These are phyloP conservation scores for Phymorhynchus buccinoides DNA, from an alignment of 1,140 invertebrate species.

Conservation along the genomic window DNA sequence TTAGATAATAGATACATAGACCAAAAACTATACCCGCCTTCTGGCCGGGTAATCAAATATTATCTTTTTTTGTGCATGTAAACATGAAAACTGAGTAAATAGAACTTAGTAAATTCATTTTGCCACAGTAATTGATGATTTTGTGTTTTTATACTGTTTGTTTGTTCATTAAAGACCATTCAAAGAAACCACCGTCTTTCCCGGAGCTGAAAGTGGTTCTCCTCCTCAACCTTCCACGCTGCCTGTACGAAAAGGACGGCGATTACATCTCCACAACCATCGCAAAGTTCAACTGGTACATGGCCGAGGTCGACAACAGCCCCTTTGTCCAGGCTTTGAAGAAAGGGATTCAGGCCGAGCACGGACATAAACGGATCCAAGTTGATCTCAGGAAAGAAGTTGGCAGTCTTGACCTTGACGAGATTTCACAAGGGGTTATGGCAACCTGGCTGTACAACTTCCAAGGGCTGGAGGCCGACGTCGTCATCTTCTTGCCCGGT, in stretches of 20 bases:
- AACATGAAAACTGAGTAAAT: too few relatives aligned
- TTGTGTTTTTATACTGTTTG: too few relatives aligned
- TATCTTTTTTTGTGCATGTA: too few relatives aligned
- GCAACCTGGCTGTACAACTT: conserved; percentile 46
- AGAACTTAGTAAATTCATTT: too few relatives aligned
- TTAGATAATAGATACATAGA: too few relatives aligned
- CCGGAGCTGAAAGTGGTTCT: conserved; percentile 1
- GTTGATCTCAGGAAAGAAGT: not conserved
- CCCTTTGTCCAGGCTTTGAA: not conserved
- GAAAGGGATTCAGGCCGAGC: too few relatives aligned
- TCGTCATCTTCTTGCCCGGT: conserved; percentile 42
- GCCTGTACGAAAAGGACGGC: not conserved
- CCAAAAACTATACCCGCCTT: too few relatives aligned
- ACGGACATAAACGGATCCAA: not conserved
- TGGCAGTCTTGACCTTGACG: not conserved
- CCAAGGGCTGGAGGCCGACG: conserved; percentile 43
- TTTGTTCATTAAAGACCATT: not conserved
- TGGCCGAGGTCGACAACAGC: not conserved
- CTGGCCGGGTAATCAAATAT: too few relatives aligned
- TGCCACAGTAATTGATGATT: too few relatives aligned
- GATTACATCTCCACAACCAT: not conserved
- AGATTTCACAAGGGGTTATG: not conserved
- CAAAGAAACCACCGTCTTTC: not conserved
- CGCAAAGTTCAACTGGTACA: not conserved
- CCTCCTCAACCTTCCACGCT: conserved; percentile 9